These are phyloP conservation scores for Belgica antarctica DNA, from an alignment of 2,888 invertebrate species.

Conservation along the genomic window DNA sequence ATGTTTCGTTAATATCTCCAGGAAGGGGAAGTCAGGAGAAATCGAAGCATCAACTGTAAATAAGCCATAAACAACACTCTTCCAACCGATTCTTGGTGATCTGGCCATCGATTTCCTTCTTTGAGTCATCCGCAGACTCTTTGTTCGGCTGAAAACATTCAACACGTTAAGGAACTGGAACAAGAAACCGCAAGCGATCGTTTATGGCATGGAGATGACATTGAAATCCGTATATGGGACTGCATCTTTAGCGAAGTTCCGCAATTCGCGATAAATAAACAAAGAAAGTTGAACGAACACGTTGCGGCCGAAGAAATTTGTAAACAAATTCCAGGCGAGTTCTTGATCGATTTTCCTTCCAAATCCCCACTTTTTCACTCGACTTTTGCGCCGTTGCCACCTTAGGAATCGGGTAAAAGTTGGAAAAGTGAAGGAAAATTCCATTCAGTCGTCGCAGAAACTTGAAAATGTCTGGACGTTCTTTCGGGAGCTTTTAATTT, in stretches of 20 bases:
- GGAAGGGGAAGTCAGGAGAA: too few species aligned
- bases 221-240: constrained; percentile 35
- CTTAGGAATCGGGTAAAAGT: background rate
- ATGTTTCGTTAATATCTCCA: too few species aligned
- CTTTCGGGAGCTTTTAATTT: constrained; percentile 32
- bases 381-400: background rate
- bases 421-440: constrained; percentile 1
- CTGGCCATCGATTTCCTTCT: too few species aligned
- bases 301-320: constrained; percentile 2
- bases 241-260: constrained; percentile 20
- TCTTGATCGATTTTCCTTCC: constrained; percentile 14
- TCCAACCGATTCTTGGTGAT: too few species aligned
- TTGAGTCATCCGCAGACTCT: too few species aligned
- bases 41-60: too few species aligned
- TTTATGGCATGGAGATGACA: constrained; percentile 9
- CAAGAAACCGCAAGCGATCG: background rate
- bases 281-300: constrained; percentile 37
- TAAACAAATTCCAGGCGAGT: background rate
- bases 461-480: constrained; percentile 23
- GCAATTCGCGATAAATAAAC: constrained; percentile 11
- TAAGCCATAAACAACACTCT: too few species aligned
- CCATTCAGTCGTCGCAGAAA: constrained; percentile 5
- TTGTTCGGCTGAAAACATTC: too few species aligned
- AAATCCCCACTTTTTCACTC: background rate
- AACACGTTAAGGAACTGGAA: background rate